Evolutionary conservation across 2,888 invertebrate genomes (phyloP), one percentile per base, ranked within the genome.

Genomic region (Pharmacophagus antenor): DNA sequence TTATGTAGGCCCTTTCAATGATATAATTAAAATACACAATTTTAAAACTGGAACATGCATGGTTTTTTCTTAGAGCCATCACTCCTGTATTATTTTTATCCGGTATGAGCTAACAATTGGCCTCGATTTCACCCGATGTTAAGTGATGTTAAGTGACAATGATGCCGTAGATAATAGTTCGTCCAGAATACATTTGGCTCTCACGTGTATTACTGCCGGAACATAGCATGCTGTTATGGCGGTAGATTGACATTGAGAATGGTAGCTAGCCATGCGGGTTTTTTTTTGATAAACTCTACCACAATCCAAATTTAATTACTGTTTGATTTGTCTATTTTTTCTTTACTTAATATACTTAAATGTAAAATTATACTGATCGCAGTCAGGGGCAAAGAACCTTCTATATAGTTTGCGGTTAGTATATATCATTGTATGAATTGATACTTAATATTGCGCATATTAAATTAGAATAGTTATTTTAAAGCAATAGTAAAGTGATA

Each of bases 341-440:
- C 15, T 15, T 47, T 42, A 42, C 17, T 17, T n/a, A 17, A 17
- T n/a, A 17, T 17, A 42, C 41, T 17, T 42, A 42, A 50, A 57
- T 44, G 49, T 25, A 57, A 44, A 50, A 42, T 51, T 52, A 58
- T 22, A 46, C 6, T 27, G 27, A 31, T n/a, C 44, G 51, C 22
- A 44, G 46, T 44, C 51, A 52, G 51, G 51, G 31, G 58, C 44
- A 46, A 31, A 46, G 31, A 52, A 31, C 15, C 37, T 12, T 20
- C 7, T 31, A 58, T 52, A 44, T 46, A 31, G 51, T 46, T 52
- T 58, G 58, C 31, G 58, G 58, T 58, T 23, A 31, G 58, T 47
- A 31, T 46, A 57, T 51, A 22, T 50, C 56, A 42, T n/a, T 44
- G 37, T 46, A 22, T 47, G 47, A 31, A 44, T 47, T 51, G 57